Conservation (phyloP, 1,140 invertebrate genomes). For the Ericerus pela region DNA sequence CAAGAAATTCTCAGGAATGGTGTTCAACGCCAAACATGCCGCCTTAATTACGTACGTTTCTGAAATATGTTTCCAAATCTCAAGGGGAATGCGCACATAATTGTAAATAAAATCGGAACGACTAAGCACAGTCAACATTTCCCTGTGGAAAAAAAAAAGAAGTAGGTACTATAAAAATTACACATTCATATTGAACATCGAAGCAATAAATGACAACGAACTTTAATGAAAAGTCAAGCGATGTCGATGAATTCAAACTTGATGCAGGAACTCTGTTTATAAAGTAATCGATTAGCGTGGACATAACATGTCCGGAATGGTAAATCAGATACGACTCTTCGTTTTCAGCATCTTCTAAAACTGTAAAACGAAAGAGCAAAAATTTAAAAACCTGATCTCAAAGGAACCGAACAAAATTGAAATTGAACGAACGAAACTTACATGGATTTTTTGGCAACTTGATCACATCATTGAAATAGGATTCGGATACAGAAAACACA, state of each 20-base stretch:
- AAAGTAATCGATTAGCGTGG: conserved; percentile 34
- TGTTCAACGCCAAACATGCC: conserved; percentile 27
- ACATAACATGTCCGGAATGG: conserved; percentile 34
- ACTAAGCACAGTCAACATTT: conserved; percentile 38
- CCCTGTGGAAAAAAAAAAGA: conserved; percentile 13
- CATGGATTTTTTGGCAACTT: neutral
- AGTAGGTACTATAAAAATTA: neutral
- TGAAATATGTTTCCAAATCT: conserved; percentile 41
- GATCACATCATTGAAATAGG: neutral
- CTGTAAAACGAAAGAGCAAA: neutral
- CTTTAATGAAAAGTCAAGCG: neutral
- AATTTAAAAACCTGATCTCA: too few species aligned
- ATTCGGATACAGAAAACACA: neutral
- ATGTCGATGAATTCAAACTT: neutral
- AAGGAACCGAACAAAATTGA: too few species aligned
- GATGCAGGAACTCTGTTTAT: neutral
- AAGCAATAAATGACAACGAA: neutral
- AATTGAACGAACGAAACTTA: neutral
- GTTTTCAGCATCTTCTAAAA: neutral
- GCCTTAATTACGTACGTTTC: neutral
- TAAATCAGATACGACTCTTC: neutral
- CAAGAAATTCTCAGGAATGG: conserved; percentile 43
- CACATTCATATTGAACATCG: neutral
- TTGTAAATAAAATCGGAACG: conserved; percentile 45
- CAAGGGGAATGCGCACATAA: conserved; percentile 46